These are phyloP conservation scores for Pitangus sulphuratus DNA, from an alignment of 2,797 vertebrate genomes.

Conservation along the genomic window DNA sequence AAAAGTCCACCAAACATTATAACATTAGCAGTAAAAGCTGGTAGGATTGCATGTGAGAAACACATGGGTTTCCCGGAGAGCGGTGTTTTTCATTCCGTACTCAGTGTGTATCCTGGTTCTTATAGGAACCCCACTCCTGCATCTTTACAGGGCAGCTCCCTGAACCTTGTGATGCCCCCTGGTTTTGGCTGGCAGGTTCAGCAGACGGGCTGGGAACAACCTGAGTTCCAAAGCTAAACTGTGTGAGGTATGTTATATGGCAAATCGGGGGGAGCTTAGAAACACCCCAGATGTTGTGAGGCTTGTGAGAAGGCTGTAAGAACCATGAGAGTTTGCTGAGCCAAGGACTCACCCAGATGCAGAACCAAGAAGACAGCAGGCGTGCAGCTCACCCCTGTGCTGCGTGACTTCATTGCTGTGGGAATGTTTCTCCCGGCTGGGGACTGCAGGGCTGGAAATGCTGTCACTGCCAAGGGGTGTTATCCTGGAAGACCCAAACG, in stretches of 20 bases:
- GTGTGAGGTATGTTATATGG: rapidly evolving
- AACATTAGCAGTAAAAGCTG: background rate
- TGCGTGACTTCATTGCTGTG: rapidly evolving
- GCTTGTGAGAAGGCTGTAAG: background rate
- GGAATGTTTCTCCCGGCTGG: rapidly evolving
- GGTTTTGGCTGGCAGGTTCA: background rate
- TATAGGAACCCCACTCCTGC: background rate
- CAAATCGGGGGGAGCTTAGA: background rate
- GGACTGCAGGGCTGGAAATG: background rate
- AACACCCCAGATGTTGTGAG: background rate
- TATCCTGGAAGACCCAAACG: conserved; percentile 1
- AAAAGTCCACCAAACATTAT: background rate
- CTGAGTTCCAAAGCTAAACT: background rate
- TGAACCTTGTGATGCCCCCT: background rate
- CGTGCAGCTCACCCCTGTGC: background rate
- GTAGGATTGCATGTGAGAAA: background rate
- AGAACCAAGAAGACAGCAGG: background rate
- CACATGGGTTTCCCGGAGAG: background rate
- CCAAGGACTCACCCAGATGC: conserved; percentile 46
- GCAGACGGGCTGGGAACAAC: background rate
- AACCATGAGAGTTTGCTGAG: background rate
- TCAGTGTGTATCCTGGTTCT: background rate
- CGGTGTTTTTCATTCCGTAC: background rate
- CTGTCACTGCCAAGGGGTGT: background rate
- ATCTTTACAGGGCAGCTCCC: background rate